These are phyloP conservation scores for Ecdyonurus torrentis DNA, from an alignment of 2,888 invertebrate genomes.

Conservation along the genomic window DNA sequence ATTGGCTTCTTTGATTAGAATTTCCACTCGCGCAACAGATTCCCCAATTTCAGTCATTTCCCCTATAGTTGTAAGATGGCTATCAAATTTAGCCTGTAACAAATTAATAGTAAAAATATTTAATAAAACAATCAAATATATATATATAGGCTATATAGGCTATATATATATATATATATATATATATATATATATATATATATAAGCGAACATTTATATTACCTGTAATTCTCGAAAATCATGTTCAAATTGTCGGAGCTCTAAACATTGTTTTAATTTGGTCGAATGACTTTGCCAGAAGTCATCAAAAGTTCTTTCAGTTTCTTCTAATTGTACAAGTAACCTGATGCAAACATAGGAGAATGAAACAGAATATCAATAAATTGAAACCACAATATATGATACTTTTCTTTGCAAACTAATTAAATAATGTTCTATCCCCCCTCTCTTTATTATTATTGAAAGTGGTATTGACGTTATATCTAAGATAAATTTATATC, in stretches of 20 bases:
- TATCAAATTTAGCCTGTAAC: slow-evolving; percentile 52
- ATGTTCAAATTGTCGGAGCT: slow-evolving; percentile 84
- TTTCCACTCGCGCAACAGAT: slow-evolving; percentile 64
- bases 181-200: too few species aligned
- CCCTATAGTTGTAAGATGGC: slow-evolving; percentile 56
- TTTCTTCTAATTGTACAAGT: slow-evolving; percentile 84
- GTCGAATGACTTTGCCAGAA: slow-evolving; percentile 89
- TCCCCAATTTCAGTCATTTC: slow-evolving; percentile 84
- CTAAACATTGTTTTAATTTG: slow-evolving; percentile 75
- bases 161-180: too few species aligned
- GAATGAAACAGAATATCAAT: too few species aligned
- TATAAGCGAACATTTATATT: slow-evolving; percentile 16
- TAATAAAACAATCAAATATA: too few species aligned
- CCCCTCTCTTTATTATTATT: too few species aligned
- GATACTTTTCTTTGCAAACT: too few species aligned
- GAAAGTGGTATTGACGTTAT: too few species aligned
- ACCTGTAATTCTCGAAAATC: slow-evolving; percentile 83
- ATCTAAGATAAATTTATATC: not conserved
- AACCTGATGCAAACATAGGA: too few species aligned
- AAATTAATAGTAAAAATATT: not conserved
- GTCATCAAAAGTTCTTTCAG: slow-evolving; percentile 81
- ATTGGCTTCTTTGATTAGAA: slow-evolving; percentile 56
- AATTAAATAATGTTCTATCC: too few species aligned
- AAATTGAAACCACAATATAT: too few species aligned
- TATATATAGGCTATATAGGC: too few species aligned